Conservation (phyloP, 1,140 invertebrate genomes). For the Drosophila albomicans region DNA sequence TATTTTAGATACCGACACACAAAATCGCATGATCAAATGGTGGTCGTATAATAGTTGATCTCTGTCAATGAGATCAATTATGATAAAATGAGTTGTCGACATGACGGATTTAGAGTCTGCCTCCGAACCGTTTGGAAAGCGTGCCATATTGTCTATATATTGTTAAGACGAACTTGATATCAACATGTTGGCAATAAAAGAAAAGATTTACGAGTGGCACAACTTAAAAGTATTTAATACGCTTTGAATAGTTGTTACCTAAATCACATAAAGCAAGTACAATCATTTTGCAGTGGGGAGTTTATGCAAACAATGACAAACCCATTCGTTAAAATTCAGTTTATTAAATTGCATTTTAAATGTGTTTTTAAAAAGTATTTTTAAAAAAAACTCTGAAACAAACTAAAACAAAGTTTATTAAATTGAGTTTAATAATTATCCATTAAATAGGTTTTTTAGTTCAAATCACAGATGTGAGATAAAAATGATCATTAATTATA, state of each 20-base stretch:
- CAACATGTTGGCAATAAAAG: conserved; percentile 50
- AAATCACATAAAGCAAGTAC: neutral
- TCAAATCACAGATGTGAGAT: neutral
- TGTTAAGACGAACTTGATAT: conserved; percentile 80
- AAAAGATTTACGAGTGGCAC: conserved; percentile 80
- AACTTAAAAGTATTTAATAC: conserved; percentile 76
- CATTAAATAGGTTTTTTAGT: neutral
- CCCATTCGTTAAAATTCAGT: too few relatives aligned
- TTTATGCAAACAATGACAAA: conserved; percentile 26
- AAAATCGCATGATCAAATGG: conserved; percentile 88
- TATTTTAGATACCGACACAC: conserved; percentile 91
- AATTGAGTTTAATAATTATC: neutral
- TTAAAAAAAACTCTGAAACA: too few relatives aligned
- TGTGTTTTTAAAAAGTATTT: too few relatives aligned
- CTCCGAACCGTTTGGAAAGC: conserved; percentile 83
- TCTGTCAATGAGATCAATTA: conserved; percentile 86
- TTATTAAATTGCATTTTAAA: too few relatives aligned
- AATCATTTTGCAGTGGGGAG: conserved; percentile 81
- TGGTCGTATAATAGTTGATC: conserved; percentile 87
- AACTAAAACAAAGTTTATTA: too few relatives aligned
- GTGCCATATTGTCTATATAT: conserved; percentile 87
- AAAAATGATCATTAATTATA: conserved; percentile 1
- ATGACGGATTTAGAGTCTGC: conserved; percentile 80
- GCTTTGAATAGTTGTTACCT: neutral
- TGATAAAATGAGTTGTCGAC: conserved; percentile 62